A percentile compares a stretch with the other conserved stretches of the same genome.
phyloP scores from a whole-genome alignment of 2,888 invertebrate genomes.

The Eristalis arbustorum region DNA sequence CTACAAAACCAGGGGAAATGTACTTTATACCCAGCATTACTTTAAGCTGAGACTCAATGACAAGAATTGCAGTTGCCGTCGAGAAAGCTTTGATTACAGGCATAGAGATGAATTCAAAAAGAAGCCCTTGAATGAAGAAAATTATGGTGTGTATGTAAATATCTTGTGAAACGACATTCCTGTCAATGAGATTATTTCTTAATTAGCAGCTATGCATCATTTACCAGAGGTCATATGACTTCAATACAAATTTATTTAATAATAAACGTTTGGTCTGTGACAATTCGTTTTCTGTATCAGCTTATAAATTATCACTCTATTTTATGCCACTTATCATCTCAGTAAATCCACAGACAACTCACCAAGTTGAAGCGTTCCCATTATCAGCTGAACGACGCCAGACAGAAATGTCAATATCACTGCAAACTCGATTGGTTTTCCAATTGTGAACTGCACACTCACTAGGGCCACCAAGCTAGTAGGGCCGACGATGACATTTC shows the following conservation, averaged over 20 bases:
- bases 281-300: neutral
- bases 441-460: slow-evolving; percentile 87
- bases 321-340: slow-evolving; percentile 16
- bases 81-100: slow-evolving; percentile 94
- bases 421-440: slow-evolving; percentile 87
- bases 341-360: slow-evolving; percentile 41
- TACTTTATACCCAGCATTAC: slow-evolving; percentile 88
- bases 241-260: neutral
- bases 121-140: slow-evolving; percentile 84
- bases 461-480: slow-evolving; percentile 91
- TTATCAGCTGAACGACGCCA: slow-evolving; percentile 88
- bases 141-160: neutral
- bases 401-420: slow-evolving; percentile 89
- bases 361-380: slow-evolving; percentile 91
- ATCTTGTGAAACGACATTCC: neutral
- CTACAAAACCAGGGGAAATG: slow-evolving; percentile 85
- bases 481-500: slow-evolving; percentile 92
- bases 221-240: neutral
- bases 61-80: slow-evolving; percentile 90
- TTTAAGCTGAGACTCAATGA: slow-evolving; percentile 88
- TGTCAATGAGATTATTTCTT: no score
- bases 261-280: neutral
- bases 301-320: slow-evolving; percentile 20
- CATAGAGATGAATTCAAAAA: slow-evolving; percentile 92
- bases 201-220: no score